Conservation (phyloP, 2,888 invertebrate species). For the Cactoblastis cactorum region DNA sequence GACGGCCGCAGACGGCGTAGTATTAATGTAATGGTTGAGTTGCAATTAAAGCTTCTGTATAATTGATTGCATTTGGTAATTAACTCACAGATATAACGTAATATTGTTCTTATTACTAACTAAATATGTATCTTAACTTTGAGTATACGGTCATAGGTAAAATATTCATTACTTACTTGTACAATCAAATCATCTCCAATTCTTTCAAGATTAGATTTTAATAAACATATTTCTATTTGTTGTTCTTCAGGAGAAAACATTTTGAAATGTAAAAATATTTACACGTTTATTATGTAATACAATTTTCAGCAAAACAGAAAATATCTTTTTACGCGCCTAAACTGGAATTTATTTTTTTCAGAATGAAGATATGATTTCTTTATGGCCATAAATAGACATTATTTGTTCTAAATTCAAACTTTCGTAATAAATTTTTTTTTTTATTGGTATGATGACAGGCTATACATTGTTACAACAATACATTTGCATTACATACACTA, state of each 20-base stretch:
- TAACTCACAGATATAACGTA: too few relatives aligned
- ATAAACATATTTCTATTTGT: conserved; percentile 59
- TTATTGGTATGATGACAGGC: not conserved
- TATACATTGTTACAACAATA: not conserved
- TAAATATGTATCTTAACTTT: too few relatives aligned
- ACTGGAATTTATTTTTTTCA: not conserved
- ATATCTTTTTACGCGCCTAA: not conserved
- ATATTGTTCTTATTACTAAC: too few relatives aligned
- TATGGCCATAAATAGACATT: not conserved
- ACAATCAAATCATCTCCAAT: conserved; percentile 50
- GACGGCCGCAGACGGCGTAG: too few relatives aligned
- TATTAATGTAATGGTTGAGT: too few relatives aligned
- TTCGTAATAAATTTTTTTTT: not conserved
- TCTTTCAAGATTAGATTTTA: conserved; percentile 58
- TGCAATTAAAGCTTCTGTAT: too few relatives aligned
- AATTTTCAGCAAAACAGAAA: not conserved
- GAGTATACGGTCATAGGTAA: too few relatives aligned
- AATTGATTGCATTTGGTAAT: too few relatives aligned
- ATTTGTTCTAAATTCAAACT: not conserved
- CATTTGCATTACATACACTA: too few relatives aligned
- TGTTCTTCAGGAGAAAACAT: conserved; percentile 61
- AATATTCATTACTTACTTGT: conserved; percentile 38
- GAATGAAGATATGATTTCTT: not conserved
- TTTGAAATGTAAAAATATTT: conserved; percentile 19
- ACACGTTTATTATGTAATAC: not conserved